Evolutionary conservation across 53 echinoderm and acorn worm species (phyloP).

Genomic region (Henricia sp.): DNA sequence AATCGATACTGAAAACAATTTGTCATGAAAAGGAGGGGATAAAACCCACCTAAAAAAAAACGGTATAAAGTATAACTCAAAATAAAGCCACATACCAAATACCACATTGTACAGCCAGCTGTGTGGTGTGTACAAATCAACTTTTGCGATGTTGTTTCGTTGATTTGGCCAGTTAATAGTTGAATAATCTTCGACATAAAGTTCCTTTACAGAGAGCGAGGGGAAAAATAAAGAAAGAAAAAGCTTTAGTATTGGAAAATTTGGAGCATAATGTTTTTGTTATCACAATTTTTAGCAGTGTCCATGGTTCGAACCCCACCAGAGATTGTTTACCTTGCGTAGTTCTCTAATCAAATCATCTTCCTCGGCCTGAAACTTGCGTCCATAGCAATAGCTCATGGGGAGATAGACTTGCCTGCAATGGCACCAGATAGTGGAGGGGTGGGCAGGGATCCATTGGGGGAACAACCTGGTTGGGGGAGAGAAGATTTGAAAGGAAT

Average conservation of each 20-base stretch:
- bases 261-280: background rate
- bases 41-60: too few species aligned
- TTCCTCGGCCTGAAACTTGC: conserved; percentile 70
- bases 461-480: conserved; percentile 93
- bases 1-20: too few species aligned
- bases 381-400: conserved; percentile 87
- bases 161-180: conserved; percentile 90
- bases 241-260: background rate
- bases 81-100: conserved; percentile 59
- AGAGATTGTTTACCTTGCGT: conserved; percentile 60
- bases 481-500: too few species aligned
- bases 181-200: conserved; percentile 80
- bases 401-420: conserved; percentile 89
- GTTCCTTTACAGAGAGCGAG: conserved; percentile 70
- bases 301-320: background rate
- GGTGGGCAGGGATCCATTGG: conserved; percentile 80
- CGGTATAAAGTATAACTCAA: too few species aligned
- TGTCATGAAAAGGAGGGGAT: too few species aligned
- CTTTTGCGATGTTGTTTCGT: conserved; percentile 80
- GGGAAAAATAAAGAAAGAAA: background rate
- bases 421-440: conserved; percentile 90
- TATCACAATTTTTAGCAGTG: background rate
- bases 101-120: conserved; percentile 82
- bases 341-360: conserved; percentile 76
- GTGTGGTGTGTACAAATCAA: conserved; percentile 89